Evolutionary conservation across 1,140 invertebrate species (phyloP).

Genomic region (Mercenaria mercenaria): DNA sequence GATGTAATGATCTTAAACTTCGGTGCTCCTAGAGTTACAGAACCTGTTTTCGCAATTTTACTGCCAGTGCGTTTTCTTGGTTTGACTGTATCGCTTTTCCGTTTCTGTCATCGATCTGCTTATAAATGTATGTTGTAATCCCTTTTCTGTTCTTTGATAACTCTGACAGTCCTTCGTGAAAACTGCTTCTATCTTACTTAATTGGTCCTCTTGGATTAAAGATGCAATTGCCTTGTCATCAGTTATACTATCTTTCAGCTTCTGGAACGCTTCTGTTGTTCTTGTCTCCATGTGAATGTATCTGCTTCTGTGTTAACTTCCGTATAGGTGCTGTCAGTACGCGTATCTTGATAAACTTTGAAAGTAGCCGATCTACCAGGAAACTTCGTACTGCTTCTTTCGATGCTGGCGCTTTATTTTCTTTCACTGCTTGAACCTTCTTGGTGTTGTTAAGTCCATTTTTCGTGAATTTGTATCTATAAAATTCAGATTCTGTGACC

Average conservation of each 20-base stretch:
- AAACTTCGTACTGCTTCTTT: conserved; percentile 72
- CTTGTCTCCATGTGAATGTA: conserved; percentile 66
- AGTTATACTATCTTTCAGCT: no score
- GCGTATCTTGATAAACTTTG: conserved; percentile 76
- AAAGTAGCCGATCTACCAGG: conserved; percentile 73
- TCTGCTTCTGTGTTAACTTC: conserved; percentile 68
- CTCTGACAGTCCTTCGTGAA: conserved; percentile 83
- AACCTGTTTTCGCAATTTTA: conserved; percentile 69
- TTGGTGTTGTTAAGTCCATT: conserved; percentile 67
- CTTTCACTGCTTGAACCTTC: conserved; percentile 73
- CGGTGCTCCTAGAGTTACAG: conserved; percentile 66
- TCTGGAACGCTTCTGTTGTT: conserved; percentile 71
- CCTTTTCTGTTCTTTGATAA: conserved; percentile 68
- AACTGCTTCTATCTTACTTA: conserved; percentile 84
- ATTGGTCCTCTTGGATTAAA: conserved; percentile 73
- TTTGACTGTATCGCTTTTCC: conserved; percentile 81
- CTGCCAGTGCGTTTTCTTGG: background rate
- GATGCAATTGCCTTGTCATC: conserved; percentile 52
- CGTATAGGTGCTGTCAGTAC: conserved; percentile 68
- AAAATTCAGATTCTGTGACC: no score
- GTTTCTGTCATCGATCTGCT: conserved; percentile 82
- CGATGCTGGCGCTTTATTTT: conserved; percentile 65
- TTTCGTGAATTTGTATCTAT: conserved; percentile 66
- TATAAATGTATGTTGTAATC: conserved; percentile 81
- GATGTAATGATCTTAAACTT: conserved; percentile 71